Conservation (phyloP, 2,888 invertebrate species). For the Scrobipalpa costella region DNA sequence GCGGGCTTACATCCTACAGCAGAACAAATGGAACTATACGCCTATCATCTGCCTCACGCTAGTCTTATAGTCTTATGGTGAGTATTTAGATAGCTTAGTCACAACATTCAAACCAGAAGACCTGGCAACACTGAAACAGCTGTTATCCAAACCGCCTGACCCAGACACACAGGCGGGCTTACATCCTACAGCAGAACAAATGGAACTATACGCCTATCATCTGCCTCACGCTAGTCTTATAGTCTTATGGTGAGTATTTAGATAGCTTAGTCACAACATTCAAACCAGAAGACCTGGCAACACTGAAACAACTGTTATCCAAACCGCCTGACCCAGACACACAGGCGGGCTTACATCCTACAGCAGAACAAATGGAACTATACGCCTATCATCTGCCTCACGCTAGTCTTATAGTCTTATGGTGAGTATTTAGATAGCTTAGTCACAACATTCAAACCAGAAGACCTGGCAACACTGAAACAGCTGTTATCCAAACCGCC, state of each 20-base stretch:
- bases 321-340: constrained; percentile 88
- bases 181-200: constrained; percentile 98
- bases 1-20: constrained; percentile 98
- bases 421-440: too few relatives aligned
- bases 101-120: constrained; percentile 94
- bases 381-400: constrained; percentile 98
- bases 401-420: constrained; percentile 94
- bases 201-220: constrained; percentile 98
- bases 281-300: constrained; percentile 89
- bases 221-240: constrained; percentile 94
- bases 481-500: constrained; percentile 86
- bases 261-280: constrained; percentile 96
- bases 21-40: constrained; percentile 98
- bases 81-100: constrained; percentile 91
- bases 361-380: constrained; percentile 98
- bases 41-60: constrained; percentile 96
- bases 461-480: constrained; percentile 90
- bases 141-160: constrained; percentile 88
- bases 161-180: constrained; percentile 92
- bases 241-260: constrained; percentile 96
- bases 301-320: constrained; percentile 85
- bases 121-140: constrained; percentile 85
- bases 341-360: constrained; percentile 97
- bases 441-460: constrained; percentile 93
- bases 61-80: constrained; percentile 95